These are phyloP conservation scores for Chionomys nivalis DNA, from an alignment of 2,113 vertebrate genomes.

Conservation along the genomic window DNA sequence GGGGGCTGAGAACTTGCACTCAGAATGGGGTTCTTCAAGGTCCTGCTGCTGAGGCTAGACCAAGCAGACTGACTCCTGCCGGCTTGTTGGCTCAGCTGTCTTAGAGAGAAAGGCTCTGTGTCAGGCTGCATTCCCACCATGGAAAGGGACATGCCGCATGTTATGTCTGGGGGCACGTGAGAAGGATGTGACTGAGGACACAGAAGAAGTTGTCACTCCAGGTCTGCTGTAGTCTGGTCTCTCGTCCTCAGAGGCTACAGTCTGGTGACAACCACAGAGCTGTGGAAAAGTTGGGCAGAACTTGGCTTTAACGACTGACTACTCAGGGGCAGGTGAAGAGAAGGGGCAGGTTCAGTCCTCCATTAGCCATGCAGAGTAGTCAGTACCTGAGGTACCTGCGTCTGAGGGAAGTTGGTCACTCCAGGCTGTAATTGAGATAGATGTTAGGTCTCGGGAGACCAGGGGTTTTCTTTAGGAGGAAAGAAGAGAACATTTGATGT, in stretches of 20 bases:
- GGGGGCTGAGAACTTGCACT: fast-evolving
- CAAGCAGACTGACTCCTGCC: fast-evolving
- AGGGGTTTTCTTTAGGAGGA: fast-evolving
- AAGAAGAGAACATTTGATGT: background rate
- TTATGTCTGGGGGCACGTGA: fast-evolving
- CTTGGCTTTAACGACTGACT: background rate
- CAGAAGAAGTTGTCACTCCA: background rate
- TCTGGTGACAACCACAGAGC: background rate
- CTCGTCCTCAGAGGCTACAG: background rate
- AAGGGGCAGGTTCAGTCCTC: fast-evolving
- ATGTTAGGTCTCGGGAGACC: fast-evolving
- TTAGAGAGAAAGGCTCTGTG: too few relatives aligned
- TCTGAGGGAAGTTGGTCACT: fast-evolving
- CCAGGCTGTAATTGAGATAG: too few relatives aligned
- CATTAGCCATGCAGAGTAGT: background rate
- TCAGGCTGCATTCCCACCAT: too few relatives aligned
- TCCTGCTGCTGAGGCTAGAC: fast-evolving
- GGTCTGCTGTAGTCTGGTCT: background rate
- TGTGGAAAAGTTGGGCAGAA: background rate
- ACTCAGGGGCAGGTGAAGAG: background rate
- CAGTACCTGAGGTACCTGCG: fast-evolving
- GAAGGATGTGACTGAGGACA: fast-evolving
- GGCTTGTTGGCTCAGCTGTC: fast-evolving
- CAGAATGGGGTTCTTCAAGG: fast-evolving
- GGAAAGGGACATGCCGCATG: fast-evolving